Base-by-base conservation (phyloP, 1,140 invertebrate genomes). In the Leptoteleia sp. region DNA sequence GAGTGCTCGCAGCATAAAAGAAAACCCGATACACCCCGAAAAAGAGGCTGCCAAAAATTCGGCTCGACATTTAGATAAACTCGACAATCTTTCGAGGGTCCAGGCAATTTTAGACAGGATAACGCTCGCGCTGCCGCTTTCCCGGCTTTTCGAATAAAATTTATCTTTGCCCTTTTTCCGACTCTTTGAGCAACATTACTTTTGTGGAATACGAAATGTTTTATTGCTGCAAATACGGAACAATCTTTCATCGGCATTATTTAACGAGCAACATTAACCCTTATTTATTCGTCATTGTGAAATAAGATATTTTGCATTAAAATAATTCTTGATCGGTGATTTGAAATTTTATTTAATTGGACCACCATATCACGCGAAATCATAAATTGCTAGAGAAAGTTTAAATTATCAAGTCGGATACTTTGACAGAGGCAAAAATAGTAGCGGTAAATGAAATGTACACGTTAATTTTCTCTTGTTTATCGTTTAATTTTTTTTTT, bases 11-110 rank as follows among this genome's bases (percentile, higher is more conserved):
- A n/a, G 42, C 27, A 61, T 43, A 59, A 59, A 57, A 59, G 45
- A 52, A 33, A 29, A 9, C 37, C 25, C 27, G 22, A 61, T 37
- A 45, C 33, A 52, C 17, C 35, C 37, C 13, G 6, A n/a, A 48
- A 52, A 52, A 40, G 47, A 31, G 61, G n/a, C 37, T 50, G 25
- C 31, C 61, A 65, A 65, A 52, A 62, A 68, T 40, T 52, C 19
- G 38, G 1, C 17, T 8, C 47, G 47, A 25, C 47, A 31, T 42
- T 50, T 50, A 50, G 43, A 64, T 48, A 64, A 48, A 64, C 19
- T 40, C 35, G 12, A 13, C 31, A 40, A 59, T 50, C 57, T 47
- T 27, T 47, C 38, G 43, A 40, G 27, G 27, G 22, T 48, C 9
- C 42, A 1, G 43, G 11, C 55, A 59, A 59, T 59, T 59, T 59